These are phyloP conservation scores for Drosophila miranda DNA, from an alignment of 1,140 invertebrate genomes.

Conservation along the genomic window DNA sequence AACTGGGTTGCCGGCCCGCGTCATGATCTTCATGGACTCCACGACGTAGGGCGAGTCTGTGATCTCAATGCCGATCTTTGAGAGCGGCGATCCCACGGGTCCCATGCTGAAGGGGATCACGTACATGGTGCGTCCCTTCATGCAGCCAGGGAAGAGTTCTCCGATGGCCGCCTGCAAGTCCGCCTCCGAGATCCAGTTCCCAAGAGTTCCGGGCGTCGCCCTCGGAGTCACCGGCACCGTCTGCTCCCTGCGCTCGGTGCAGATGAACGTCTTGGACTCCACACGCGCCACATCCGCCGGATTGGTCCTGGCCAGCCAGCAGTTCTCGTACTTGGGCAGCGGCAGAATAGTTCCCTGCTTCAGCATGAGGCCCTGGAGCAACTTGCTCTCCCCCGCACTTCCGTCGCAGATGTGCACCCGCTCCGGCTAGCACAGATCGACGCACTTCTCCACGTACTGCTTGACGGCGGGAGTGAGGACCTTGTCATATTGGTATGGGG, in stretches of 20 bases:
- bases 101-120: slow-evolving; percentile 98
- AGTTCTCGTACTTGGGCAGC: slow-evolving; percentile 93
- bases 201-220: slow-evolving; percentile 88
- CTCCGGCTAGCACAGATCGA: slow-evolving; percentile 88
- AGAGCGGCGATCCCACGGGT: slow-evolving; percentile 92
- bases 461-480: slow-evolving; percentile 82
- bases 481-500: no score
- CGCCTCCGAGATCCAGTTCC: slow-evolving; percentile 94
- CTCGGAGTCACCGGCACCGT: slow-evolving; percentile 88
- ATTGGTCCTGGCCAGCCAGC: slow-evolving; percentile 94
- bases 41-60: slow-evolving; percentile 97
- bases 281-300: slow-evolving; percentile 96
- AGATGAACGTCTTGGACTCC: slow-evolving; percentile 95
- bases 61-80: slow-evolving; percentile 95
- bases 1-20: slow-evolving; percentile 90
- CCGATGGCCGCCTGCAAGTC: slow-evolving; percentile 89
- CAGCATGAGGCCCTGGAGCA: slow-evolving; percentile 86
- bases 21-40: slow-evolving; percentile 97
- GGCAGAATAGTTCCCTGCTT: slow-evolving; percentile 87
- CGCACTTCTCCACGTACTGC: slow-evolving; percentile 87
- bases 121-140: slow-evolving; percentile 97
- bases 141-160: slow-evolving; percentile 92
- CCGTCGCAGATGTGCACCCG: slow-evolving; percentile 93
- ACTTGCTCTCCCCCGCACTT: slow-evolving; percentile 87
- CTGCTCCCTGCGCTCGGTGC: slow-evolving; percentile 88